Evolutionary conservation across 2,113 vertebrate species (phyloP).

Genomic region (Muntiacus muntjak): DNA sequence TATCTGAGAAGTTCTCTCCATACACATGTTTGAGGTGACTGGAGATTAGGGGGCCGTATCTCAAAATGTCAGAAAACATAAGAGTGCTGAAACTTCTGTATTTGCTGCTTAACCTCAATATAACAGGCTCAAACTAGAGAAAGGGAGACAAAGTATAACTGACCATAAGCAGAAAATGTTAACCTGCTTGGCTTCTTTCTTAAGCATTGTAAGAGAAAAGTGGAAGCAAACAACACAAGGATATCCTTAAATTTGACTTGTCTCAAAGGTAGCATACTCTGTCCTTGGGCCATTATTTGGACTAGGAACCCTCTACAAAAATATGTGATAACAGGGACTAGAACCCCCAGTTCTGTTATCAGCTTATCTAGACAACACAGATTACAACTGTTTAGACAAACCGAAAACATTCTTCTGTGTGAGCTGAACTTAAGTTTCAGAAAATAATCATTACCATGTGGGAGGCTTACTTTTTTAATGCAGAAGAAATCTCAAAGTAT

Average conservation of each 20-base stretch:
- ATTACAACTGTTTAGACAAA: conserved; percentile 51
- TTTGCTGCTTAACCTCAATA: conserved; percentile 40
- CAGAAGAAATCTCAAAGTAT: conserved; percentile 69
- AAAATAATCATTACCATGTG: not conserved
- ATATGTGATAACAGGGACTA: not conserved
- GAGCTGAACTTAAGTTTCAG: conserved; percentile 49
- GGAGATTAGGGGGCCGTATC: not conserved
- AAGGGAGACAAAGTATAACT: not conserved
- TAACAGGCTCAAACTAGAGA: not conserved
- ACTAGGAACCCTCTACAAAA: conserved; percentile 24
- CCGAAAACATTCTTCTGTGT: conserved; percentile 63
- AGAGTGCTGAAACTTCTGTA: not conserved
- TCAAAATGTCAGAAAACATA: not conserved
- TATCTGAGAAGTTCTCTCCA: not conserved
- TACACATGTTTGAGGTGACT: not conserved
- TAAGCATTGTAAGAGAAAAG: conserved; percentile 16
- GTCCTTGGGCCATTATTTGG: conserved; percentile 11
- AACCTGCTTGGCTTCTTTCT: conserved; percentile 15
- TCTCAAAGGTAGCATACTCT: not conserved
- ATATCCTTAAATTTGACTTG: not conserved
- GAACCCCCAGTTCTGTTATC: not conserved
- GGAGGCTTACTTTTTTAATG: conserved; percentile 49
- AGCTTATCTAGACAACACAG: conserved; percentile 29
- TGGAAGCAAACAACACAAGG: not conserved
- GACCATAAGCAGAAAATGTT: not conserved